Conservation (phyloP, 2,888 invertebrate species). For the Zhuqinia jingwanae region DNA sequence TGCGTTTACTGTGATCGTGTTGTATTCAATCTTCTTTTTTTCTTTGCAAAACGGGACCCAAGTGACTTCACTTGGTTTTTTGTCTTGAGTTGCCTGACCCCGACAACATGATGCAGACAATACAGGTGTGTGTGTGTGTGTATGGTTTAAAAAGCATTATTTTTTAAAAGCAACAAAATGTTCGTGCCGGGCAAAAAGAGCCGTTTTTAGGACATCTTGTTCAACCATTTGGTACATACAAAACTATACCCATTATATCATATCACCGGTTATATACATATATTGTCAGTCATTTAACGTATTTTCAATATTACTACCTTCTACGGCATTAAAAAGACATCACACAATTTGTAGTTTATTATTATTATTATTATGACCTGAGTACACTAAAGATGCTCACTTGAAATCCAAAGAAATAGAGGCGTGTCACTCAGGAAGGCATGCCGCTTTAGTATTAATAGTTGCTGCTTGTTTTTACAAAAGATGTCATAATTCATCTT, state of each 20-base stretch:
- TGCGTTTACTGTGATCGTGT: background rate
- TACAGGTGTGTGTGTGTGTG: too few relatives aligned
- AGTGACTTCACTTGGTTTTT: background rate
- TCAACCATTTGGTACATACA: background rate
- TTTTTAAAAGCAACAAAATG: too few relatives aligned
- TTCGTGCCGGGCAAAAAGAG: too few relatives aligned
- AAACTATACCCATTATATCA: background rate
- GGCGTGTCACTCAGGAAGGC: conserved; percentile 35
- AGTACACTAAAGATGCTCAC: too few relatives aligned
- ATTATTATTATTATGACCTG: too few relatives aligned
- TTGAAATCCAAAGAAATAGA: conserved; percentile 24
- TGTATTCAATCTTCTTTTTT: conserved; percentile 3
- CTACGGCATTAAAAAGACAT: background rate
- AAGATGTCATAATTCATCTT: conserved; percentile 52
- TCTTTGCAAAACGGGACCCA: conserved; percentile 50
- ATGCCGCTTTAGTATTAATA: conserved; percentile 55
- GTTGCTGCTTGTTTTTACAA: conserved; percentile 54
- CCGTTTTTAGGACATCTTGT: conserved; percentile 5
- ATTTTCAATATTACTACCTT: background rate
- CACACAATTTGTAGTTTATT: background rate
- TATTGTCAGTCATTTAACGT: background rate
- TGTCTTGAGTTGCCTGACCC: conserved; percentile 47
- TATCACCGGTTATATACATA: background rate
- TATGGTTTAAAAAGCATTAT: background rate
- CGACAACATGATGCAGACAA: conserved; percentile 22